Base-by-base conservation (phyloP, 2,888 invertebrate species). In the Acrocera orbiculus region DNA sequence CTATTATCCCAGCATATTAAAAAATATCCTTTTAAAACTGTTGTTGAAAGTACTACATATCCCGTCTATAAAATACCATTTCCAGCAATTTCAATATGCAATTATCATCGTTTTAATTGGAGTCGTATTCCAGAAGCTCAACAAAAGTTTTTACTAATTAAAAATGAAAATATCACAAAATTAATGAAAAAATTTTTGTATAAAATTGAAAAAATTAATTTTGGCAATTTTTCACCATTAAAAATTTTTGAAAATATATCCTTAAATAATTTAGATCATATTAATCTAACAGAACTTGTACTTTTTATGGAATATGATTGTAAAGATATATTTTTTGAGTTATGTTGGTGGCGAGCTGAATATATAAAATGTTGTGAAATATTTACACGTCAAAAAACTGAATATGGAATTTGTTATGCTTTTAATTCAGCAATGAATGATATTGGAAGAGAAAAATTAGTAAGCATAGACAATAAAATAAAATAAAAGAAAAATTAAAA, bases 381-480 rank as follows among this genome's bases (percentile, higher is more conserved):
- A 13, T 63, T 65, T 36, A 46, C 58, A 25, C 35, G 52, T 14
- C 64, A 64, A 38, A 56, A 52, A 33, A 61, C 62, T 0, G 63
- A 64, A 42, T 53, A 47, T 32, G 65, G 65, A 1, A 47, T 54
- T 19, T 66, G 65, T 40, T 54, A 61, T 42, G 49, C 62, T 0
- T 65, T 64, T 46, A 65, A 65, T 44, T 63, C 63, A 3, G 53
- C 55, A 9, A 50, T 56, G 25, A 51, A 48, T 16, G 15, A 50
- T 4, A 48, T 50, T 1, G 29, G 25, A 1, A 24, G 15, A 1
- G 46, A 47, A 0, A 22, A 14, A 4, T 27, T 14, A 4, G 43
- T 53, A 41, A 3, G 10, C 37, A 3, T 51, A 51, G 43, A 40
- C 45, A 1, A n/a, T n/a, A n/a, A n/a, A n/a, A n/a, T n/a, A n/a